phyloP scores from a whole-genome alignment of 2,888 invertebrate species.

The Xanthorhoe spadicearia region DNA sequence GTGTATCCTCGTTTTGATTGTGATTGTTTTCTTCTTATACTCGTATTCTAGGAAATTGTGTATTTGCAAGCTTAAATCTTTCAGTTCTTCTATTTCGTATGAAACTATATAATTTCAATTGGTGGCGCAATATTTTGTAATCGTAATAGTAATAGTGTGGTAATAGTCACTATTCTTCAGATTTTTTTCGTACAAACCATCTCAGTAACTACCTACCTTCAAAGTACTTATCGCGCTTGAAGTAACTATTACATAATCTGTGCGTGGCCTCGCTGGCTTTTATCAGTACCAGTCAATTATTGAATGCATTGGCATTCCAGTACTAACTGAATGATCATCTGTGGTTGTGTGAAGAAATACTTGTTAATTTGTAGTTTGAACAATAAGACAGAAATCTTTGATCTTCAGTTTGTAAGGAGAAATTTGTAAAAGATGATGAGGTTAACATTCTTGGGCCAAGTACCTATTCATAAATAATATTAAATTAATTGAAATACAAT shows the following conservation, averaged over 20 bases:
- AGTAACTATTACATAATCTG: neutral
- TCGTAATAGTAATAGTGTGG: neutral
- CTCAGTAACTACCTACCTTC: constrained; percentile 43
- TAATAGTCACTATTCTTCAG: neutral
- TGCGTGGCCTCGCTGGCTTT: constrained; percentile 52
- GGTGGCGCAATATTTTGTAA: neutral
- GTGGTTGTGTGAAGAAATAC: neutral
- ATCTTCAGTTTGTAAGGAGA: neutral
- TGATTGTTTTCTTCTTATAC: too few relatives aligned
- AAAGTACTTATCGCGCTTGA: constrained; percentile 47
- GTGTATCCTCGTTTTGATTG: too few relatives aligned
- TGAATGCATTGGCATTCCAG: constrained; percentile 31
- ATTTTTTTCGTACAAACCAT: constrained; percentile 31
- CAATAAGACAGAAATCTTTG: neutral
- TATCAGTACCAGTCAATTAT: constrained; percentile 57
- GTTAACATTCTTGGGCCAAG: neutral
- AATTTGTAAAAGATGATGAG: neutral
- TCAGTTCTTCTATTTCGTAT: too few relatives aligned
- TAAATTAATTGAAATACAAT: too few relatives aligned
- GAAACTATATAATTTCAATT: neutral
- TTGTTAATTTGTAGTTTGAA: neutral
- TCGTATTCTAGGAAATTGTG: too few relatives aligned
- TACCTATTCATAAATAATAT: neutral
- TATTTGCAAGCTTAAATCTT: too few relatives aligned
- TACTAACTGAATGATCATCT: constrained; percentile 7